These are phyloP conservation scores for Gari tellinella DNA, from an alignment of 2,888 invertebrate genomes.

Conservation along the genomic window DNA sequence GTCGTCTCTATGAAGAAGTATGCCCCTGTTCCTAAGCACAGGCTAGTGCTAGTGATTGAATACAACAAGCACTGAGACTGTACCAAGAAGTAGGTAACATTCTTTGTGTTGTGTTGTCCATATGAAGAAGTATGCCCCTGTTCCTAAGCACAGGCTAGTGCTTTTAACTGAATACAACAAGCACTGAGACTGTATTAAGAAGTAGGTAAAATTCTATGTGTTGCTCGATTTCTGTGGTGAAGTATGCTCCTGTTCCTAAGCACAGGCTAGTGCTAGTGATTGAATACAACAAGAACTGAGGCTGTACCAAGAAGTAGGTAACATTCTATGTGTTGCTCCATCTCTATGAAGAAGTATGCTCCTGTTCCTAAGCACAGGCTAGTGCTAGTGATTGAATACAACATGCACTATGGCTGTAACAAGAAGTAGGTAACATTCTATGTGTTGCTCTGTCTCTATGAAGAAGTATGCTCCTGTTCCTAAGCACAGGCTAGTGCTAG, in stretches of 20 bases:
- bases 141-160: constrained; percentile 24
- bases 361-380: too few species aligned
- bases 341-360: too few species aligned
- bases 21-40: constrained; percentile 15
- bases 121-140: neutral
- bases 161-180: constrained; percentile 11
- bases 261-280: constrained; percentile 27
- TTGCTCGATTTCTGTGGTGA: neutral
- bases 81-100: constrained; percentile 8
- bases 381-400: too few species aligned
- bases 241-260: constrained; percentile 1
- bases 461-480: too few species aligned
- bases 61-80: constrained; percentile 11
- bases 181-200: constrained; percentile 18
- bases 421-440: too few species aligned
- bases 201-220: neutral
- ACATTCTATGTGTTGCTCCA: too few species aligned
- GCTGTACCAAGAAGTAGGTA: neutral
- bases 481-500: too few species aligned
- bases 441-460: too few species aligned
- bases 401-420: too few species aligned
- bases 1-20: neutral
- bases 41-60: constrained; percentile 3
- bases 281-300: constrained; percentile 1
- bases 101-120: neutral